Evolutionary conservation across 2,797 vertebrate species (phyloP).

Genomic region (Decapterus maruadsi): DNA sequence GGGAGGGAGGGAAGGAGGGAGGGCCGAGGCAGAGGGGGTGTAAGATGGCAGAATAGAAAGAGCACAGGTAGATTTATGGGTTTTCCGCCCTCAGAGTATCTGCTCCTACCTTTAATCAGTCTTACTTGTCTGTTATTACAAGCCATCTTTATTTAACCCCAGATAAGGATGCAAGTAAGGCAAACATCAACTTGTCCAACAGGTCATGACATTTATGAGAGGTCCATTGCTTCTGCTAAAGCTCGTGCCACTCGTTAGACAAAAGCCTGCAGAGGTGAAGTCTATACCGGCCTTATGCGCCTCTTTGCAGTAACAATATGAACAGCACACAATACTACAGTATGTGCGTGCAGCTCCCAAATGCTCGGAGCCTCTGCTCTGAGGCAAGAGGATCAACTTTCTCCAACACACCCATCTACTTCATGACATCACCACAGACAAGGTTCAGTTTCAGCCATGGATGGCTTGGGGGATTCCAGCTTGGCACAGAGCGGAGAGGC

Average conservation of each 20-base stretch:
- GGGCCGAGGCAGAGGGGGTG: slow-evolving; percentile 42
- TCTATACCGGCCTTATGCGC: background rate
- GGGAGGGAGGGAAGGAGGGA: slow-evolving; percentile 54
- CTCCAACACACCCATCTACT: slow-evolving; percentile 71
- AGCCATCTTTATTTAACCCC: slow-evolving; percentile 55
- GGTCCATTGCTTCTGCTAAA: background rate
- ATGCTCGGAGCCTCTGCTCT: slow-evolving; percentile 51
- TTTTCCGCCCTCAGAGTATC: slow-evolving; percentile 54
- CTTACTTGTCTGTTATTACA: slow-evolving; percentile 70
- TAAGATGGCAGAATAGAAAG: slow-evolving; percentile 37
- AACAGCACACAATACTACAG: slow-evolving; percentile 14
- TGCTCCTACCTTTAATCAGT: slow-evolving; percentile 73
- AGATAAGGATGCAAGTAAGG: slow-evolving; percentile 49
- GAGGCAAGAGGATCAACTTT: slow-evolving; percentile 77
- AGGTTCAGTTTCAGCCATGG: slow-evolving; percentile 74
- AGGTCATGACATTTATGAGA: slow-evolving; percentile 19
- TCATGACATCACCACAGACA: slow-evolving; percentile 75
- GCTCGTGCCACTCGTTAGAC: background rate
- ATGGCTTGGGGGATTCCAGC: slow-evolving; percentile 80
- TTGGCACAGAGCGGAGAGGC: slow-evolving; percentile 42
- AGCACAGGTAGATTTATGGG: slow-evolving; percentile 73
- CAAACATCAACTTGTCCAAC: slow-evolving; percentile 58
- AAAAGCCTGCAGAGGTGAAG: background rate
- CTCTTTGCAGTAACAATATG: slow-evolving; percentile 3
- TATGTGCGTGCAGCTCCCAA: slow-evolving; percentile 38